Evolutionary conservation across 2,113 vertebrate genomes (phyloP), one percentile per base, ranked within the genome.

Genomic region (Nibea albiflora): DNA sequence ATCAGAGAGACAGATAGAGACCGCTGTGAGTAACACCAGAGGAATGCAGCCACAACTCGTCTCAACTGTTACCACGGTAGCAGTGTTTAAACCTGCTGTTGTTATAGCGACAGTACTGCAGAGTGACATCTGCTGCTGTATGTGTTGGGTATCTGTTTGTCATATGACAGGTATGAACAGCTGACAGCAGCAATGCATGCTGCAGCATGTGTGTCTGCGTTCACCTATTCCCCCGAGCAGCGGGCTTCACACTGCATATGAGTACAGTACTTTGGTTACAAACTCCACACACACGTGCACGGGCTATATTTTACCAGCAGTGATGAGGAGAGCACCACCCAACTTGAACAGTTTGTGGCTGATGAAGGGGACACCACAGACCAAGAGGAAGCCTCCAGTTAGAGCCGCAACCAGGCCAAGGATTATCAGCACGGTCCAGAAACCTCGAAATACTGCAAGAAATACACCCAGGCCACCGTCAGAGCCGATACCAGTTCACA

Each of bases 361-460:
- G 87, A 90, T 50, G 63, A 97, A 98, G 56, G 96, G 96, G 42
- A 96, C 90, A 0, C 96, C 96, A 4, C 96, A 97, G 44, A 97
- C 92, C 86, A 98, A 76, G 76, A 98, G 92, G 84, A 97, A 95
- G 44, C 92, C 94, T 65, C 96, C 96, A 3, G 90, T 79, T 24
- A 97, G 90, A 83, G 94, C 94, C 0, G 92, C 89, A 0, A 93
- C 87, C 19, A 97, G 65, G 0, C 92, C 96, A 50, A 97, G 76
- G 79, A 96, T 65, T 57, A 97, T 95, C 89, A 97, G 93, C 4
- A 95, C 85, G 0, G 96, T 97, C 97, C 97, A 98, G 89, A 97
- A 97, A 3, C 96, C 96, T 78, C 96, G 93, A 91, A 96, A 97
- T 83, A 98, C 96, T 98, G 92, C 14, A 47, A 56, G 39, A 81